Evolutionary conservation across 92 coral and sea anemone genomes (phyloP).

Genomic region (Anthopleura xanthogrammica): DNA sequence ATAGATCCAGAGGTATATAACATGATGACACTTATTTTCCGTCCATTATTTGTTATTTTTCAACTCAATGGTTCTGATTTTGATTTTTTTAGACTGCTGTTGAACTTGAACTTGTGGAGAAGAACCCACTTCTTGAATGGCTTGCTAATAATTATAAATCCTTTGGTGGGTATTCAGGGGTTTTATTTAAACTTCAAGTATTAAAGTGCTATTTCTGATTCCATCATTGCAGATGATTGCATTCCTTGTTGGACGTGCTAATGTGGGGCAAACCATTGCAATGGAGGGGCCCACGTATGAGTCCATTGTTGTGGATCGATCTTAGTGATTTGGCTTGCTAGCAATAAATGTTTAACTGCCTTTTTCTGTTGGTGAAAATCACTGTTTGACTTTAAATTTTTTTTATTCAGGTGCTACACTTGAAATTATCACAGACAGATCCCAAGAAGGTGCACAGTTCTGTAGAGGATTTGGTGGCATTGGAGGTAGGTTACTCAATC

Average conservation of each 20-base stretch:
- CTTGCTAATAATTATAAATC: constrained; percentile 93
- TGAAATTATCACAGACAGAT: constrained; percentile 95
- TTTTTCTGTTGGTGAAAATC: too few relatives aligned
- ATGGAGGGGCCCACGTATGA: too few relatives aligned
- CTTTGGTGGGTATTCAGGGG: constrained; percentile 61
- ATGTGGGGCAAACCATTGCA: too few relatives aligned
- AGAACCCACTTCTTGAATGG: constrained; percentile 91
- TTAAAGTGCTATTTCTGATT: too few relatives aligned
- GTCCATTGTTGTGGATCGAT: too few relatives aligned
- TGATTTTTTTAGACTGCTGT: constrained; percentile 75
- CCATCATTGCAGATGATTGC: too few relatives aligned
- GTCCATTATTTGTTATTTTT: not conserved
- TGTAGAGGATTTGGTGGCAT: constrained; percentile 99
- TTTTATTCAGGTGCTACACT: constrained; percentile 85
- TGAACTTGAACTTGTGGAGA: constrained; percentile 85
- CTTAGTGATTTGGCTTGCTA: too few relatives aligned
- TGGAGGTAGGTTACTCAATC: constrained; percentile 61
- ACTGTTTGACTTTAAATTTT: not conserved
- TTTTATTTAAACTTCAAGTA: too few relatives aligned
- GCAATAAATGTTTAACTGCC: too few relatives aligned
- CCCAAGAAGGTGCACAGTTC: constrained; percentile 99
- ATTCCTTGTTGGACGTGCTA: too few relatives aligned
- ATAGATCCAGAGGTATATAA: constrained; percentile 81
- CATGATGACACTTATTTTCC: not conserved
- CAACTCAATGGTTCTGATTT: not conserved